A percentile compares a stretch with the other conserved stretches of the same genome.
Evolutionary conservation across 2,797 vertebrate genomes (phyloP).

Genomic region (Australoheros facetus): DNA sequence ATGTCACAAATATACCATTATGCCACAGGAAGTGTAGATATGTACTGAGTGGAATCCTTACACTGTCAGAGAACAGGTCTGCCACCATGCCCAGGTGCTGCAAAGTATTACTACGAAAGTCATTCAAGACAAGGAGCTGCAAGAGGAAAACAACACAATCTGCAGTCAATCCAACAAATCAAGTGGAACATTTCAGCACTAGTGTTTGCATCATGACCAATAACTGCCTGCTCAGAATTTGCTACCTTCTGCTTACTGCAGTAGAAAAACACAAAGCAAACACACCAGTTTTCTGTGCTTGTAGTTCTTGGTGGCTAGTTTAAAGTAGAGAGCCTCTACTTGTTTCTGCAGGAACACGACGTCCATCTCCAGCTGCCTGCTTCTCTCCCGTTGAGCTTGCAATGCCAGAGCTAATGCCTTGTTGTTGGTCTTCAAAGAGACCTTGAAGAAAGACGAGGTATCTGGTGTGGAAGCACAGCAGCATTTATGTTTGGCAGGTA

Average conservation of each 20-base stretch:
- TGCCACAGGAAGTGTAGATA: not conserved
- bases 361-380: conserved; percentile 68
- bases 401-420: conserved; percentile 79
- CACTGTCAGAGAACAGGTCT: conserved; percentile 64
- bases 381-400: conserved; percentile 71
- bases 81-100: conserved; percentile 56
- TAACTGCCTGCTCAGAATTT: not conserved
- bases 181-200: not conserved
- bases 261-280: conserved; percentile 9
- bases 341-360: conserved; percentile 69
- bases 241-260: not conserved
- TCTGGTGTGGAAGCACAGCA: conserved; percentile 58
- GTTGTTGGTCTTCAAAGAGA: conserved; percentile 83
- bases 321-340: conserved; percentile 67
- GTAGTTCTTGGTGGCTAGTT: conserved; percentile 75
- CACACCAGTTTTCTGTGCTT: conserved; percentile 80
- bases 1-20: not conserved
- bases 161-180: not conserved
- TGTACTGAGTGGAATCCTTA: conserved; percentile 44
- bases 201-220: not conserved
- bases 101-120: conserved; percentile 62
- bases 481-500: not conserved
- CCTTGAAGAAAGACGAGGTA: conserved; percentile 82
- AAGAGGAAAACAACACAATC: conserved; percentile 12
- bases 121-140: conserved; percentile 71